Base-by-base conservation (phyloP, 2,113 vertebrate genomes). In the Grantiella picta region DNA sequence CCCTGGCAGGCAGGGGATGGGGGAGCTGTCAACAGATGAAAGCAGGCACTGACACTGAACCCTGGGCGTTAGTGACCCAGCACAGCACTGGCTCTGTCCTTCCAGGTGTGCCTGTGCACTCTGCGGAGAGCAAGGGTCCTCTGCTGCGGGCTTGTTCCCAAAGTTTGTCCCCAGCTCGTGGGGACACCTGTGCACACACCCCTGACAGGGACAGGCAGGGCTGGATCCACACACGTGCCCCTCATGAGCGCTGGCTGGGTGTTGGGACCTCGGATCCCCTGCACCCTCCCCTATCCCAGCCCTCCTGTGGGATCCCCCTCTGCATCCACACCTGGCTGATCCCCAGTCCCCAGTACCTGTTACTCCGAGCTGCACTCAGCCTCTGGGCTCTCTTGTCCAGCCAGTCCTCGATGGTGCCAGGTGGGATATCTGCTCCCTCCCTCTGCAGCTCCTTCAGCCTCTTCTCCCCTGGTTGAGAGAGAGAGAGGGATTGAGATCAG, bases 341-440 rank as follows among this genome's bases (percentile, higher is more conserved):
- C 45, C 49, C 56, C 52, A 5, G 31, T 20, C 71, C 27, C 36
- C 28, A 2, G 23, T 97, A 99, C 99, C 98, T 99, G 98, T 97
- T 97, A 52, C 96, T 98, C 52, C 96, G 88, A 47, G 96, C 88
- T 1, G 90, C 38, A 8, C 96, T 97, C 93, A 96, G 97, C 38
- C 96, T 98, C 97, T 99, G 99, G 33, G 98, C 98, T 88, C 98
- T 98, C 97, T 98, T 98, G 61, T 98, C 97, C 88, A 99, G 98
- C 99, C 99, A 99, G 35, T 99, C 98, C 65, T 99, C 98, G 13
- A 99, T 71, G 53, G 86, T 97, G 79, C 98, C 98, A 12, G 95
- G 96, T 0, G 97, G 95, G 61, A 92, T 75, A 23, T 91, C 71
- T 9, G 92, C 80, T 52, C 97, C 87, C 8, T 98, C 97, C 45